Evolutionary conservation across 1,140 invertebrate genomes (phyloP).

Genomic region (Parasteatoda tepidariorum): DNA sequence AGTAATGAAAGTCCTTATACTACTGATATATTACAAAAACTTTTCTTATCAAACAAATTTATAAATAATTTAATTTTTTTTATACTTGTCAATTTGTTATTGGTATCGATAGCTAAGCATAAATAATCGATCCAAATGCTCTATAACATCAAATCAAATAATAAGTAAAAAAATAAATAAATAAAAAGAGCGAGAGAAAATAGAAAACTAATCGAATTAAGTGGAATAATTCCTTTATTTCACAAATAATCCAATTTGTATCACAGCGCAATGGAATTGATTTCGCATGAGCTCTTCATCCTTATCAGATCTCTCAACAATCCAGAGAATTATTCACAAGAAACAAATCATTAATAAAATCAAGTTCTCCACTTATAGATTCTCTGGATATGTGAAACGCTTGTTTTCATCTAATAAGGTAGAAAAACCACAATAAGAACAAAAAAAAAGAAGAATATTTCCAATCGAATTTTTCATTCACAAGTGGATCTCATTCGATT

Average conservation of each 20-base stretch:
- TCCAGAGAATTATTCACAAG: slow-evolving; percentile 6
- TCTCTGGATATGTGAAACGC: slow-evolving; percentile 7
- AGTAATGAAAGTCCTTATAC: too few species aligned
- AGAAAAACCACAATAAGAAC: slow-evolving; percentile 17
- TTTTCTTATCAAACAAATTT: too few species aligned
- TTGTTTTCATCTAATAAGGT: slow-evolving; percentile 34
- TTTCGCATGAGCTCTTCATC: background rate
- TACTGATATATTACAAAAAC: too few species aligned
- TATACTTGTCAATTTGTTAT: too few species aligned
- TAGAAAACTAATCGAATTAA: background rate
- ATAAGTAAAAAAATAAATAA: too few species aligned
- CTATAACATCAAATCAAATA: too few species aligned
- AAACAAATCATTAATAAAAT: slow-evolving; percentile 41
- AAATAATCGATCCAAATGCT: too few species aligned
- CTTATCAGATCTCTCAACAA: slow-evolving; percentile 7
- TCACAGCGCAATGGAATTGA: background rate
- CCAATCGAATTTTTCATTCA: slow-evolving; percentile 50
- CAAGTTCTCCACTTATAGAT: background rate
- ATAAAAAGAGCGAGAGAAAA: background rate
- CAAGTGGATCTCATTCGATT: slow-evolving; percentile 12
- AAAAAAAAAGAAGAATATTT: slow-evolving; percentile 7
- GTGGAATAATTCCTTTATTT: background rate
- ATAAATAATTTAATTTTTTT: too few species aligned
- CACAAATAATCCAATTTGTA: slow-evolving; percentile 32
- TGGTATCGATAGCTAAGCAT: too few species aligned